phyloP scores from a whole-genome alignment of 2,113 vertebrate species.

The Cephalopterus ornatus region DNA sequence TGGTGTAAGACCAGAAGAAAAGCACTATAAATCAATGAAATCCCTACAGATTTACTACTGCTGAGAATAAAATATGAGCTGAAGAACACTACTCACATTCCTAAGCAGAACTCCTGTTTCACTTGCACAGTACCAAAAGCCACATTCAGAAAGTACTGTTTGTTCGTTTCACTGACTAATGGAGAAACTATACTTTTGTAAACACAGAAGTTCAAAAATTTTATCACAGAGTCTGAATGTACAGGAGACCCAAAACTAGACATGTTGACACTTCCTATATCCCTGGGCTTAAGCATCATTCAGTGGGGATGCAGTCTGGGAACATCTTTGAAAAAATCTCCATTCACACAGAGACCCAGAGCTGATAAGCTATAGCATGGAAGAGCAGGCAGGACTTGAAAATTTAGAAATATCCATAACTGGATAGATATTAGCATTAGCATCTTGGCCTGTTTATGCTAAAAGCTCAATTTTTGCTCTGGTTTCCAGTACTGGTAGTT shows the following conservation, averaged over 20 bases:
- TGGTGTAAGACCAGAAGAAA: conserved; percentile 20
- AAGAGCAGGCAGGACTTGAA: background rate
- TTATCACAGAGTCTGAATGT: background rate
- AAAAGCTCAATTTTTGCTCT: background rate
- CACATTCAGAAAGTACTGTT: background rate
- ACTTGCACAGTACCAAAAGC: background rate
- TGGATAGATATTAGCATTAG: background rate
- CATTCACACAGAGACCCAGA: background rate
- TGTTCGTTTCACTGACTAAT: background rate
- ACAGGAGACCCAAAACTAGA: background rate
- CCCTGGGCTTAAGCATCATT: background rate
- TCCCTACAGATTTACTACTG: background rate
- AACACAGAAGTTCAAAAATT: background rate
- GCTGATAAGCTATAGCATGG: background rate
- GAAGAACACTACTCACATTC: background rate
- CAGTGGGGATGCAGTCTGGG: background rate
- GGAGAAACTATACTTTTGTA: background rate
- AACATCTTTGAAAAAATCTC: background rate
- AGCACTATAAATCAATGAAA: conserved; percentile 17
- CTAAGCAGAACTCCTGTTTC: background rate
- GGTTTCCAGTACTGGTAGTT: background rate
- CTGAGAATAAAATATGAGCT: background rate
- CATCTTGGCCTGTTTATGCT: background rate
- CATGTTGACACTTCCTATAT: background rate
- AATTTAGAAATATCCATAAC: background rate